Evolutionary conservation across 2,888 invertebrate species (phyloP).

Genomic region (Habrosyne pyritoides): DNA sequence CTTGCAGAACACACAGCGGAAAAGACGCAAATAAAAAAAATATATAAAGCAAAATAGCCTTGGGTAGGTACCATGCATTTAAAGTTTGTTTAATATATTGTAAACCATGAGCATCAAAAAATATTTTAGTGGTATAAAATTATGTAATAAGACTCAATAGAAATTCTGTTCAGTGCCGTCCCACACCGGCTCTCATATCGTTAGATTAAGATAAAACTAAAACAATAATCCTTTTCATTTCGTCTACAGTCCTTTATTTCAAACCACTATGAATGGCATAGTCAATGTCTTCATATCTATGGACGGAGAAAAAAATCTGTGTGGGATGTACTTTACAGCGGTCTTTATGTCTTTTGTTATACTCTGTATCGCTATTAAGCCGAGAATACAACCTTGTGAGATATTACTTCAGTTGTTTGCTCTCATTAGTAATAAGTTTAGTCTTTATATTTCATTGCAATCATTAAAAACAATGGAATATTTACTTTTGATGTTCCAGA

Average conservation of each 20-base stretch:
- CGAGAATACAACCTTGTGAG: slow-evolving; percentile 45
- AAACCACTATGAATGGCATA: slow-evolving; percentile 63
- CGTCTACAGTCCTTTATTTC: slow-evolving; percentile 71
- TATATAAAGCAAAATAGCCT: too few species aligned
- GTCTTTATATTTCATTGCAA: slow-evolving; percentile 41
- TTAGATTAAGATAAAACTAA: slow-evolving; percentile 82
- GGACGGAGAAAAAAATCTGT: slow-evolving; percentile 54
- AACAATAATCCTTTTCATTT: slow-evolving; percentile 83
- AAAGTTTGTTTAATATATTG: too few species aligned
- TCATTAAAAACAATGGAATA: slow-evolving; percentile 43
- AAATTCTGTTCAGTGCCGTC: slow-evolving; percentile 39
- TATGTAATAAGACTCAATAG: slow-evolving; percentile 31
- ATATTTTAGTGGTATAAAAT: not conserved
- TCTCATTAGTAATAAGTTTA: slow-evolving; percentile 52
- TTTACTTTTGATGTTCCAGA: slow-evolving; percentile 26
- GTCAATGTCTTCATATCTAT: slow-evolving; percentile 64
- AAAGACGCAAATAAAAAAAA: too few species aligned
- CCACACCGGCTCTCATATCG: slow-evolving; percentile 67
- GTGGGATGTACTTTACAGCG: slow-evolving; percentile 63
- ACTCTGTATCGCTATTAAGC: slow-evolving; percentile 48
- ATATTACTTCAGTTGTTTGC: slow-evolving; percentile 36
- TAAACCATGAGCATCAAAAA: not conserved
- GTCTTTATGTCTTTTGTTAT: slow-evolving; percentile 54
- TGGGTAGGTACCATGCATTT: too few species aligned
- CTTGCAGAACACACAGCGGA: too few species aligned